These are phyloP conservation scores for Aplysia californica DNA, from an alignment of 1,140 invertebrate genomes.

Conservation along the genomic window DNA sequence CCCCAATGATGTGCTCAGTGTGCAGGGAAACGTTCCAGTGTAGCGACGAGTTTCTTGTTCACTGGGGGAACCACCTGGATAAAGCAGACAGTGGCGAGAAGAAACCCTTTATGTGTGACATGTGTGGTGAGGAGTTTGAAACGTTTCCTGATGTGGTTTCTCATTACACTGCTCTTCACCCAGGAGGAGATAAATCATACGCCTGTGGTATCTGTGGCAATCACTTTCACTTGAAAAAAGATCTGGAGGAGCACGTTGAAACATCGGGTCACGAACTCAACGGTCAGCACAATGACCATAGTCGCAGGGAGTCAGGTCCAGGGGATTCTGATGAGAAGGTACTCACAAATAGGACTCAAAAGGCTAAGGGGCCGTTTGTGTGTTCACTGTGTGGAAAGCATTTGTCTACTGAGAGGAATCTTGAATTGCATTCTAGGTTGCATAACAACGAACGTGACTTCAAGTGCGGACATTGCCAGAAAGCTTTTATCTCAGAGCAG, in stretches of 20 bases:
- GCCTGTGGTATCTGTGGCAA: background rate
- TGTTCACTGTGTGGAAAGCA: background rate
- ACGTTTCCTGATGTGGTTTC: background rate
- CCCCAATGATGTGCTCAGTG: slow-evolving; percentile 11
- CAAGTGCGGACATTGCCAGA: background rate
- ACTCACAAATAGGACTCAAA: too few species aligned
- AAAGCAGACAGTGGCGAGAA: background rate
- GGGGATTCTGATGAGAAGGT: too few species aligned
- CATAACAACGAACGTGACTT: slow-evolving; percentile 4
- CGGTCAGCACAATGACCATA: too few species aligned
- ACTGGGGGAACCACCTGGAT: slow-evolving; percentile 3
- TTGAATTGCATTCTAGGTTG: slow-evolving; percentile 1
- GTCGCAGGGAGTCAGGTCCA: background rate
- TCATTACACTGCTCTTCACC: background rate
- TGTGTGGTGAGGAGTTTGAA: background rate
- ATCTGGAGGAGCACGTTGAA: background rate
- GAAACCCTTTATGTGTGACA: slow-evolving; percentile 11
- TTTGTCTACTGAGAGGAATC: background rate
- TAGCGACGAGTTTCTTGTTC: background rate
- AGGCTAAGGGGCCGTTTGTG: too few species aligned
- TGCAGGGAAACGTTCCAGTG: background rate
- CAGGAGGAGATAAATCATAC: background rate
- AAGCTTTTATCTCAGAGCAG: slow-evolving; percentile 2
- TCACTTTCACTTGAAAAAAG: background rate
- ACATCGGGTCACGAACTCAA: too few species aligned